Evolutionary conservation across 2,888 invertebrate genomes (phyloP), one percentile per base, ranked within the genome.

Genomic region (Megastigmus dorsalis): DNA sequence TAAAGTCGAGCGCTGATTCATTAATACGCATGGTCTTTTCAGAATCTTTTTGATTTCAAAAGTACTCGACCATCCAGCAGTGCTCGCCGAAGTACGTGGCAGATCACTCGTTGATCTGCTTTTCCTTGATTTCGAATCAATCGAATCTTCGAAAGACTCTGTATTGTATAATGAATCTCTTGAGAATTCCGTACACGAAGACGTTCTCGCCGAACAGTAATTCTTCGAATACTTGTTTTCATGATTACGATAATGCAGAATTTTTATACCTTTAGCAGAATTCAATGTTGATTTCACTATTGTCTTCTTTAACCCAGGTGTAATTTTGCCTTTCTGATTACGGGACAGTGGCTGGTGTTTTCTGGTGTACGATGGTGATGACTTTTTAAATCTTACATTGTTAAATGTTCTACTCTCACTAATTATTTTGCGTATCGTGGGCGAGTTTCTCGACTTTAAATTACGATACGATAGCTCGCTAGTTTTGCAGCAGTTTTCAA

Each of bases 41-140:
- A n/a, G n/a, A n/a, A n/a, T 15, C n/a, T 43, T 43, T 7, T 5
- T 62, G 10, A 55, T 45, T n/a, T n/a, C n/a, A n/a, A n/a, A n/a
- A n/a, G n/a, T n/a, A n/a, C n/a, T n/a, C n/a, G n/a, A n/a, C n/a
- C n/a, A n/a, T n/a, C n/a, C n/a, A n/a, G 4, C 13, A 36, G n/a
- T 50, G n/a, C 13, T 50, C 50, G 0, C 20, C 9, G 18, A 5
- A 33, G 18, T 43, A 9, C 18, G 9, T 1, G 26, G 18, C 10
- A 38, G 7, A 18, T 65, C 65, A 5, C 43, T n/a, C 28, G 23
- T 54, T 13, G 54, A 57, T 13, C 33, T 55, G 36, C 67, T 68
- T n/a, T 26, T 65, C 1, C n/a, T 48, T 18, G 20, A 33, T 6
- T 2, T 18, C 9, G 10, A 15, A n/a, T n/a, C n/a, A n/a, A n/a